Conservation (phyloP, 2,113 vertebrate genomes). For the Cervus canadensis region DNA sequence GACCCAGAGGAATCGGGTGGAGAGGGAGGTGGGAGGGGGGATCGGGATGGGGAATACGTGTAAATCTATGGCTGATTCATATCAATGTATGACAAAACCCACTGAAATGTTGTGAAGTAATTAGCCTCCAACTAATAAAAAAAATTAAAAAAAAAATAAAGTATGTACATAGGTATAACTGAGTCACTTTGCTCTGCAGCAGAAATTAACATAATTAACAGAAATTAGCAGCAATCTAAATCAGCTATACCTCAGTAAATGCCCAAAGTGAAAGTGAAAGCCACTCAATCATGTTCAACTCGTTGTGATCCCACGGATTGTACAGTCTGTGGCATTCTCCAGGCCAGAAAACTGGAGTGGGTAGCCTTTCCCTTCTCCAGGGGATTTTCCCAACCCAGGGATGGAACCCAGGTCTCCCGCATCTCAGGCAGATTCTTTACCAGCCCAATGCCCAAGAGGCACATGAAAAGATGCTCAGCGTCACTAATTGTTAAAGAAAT, state of each 20-base stretch:
- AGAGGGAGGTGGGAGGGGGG: too few relatives aligned
- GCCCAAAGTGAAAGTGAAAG: not conserved
- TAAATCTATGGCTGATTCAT: too few relatives aligned
- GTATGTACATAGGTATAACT: too few relatives aligned
- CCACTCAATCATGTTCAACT: accelerated
- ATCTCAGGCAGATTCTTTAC: not conserved
- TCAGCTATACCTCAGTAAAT: not conserved
- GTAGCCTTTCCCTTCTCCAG: not conserved
- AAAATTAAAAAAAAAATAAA: too few relatives aligned
- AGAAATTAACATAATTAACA: not conserved
- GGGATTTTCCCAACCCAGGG: not conserved
- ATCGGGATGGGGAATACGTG: too few relatives aligned
- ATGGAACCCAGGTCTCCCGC: accelerated
- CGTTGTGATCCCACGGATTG: accelerated
- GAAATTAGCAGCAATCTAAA: not conserved
- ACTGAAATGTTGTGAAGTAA: too few relatives aligned
- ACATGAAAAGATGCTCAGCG: not conserved
- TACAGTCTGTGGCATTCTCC: not conserved
- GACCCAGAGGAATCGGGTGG: too few relatives aligned
- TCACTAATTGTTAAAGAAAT: not conserved
- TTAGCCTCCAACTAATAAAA: too few relatives aligned
- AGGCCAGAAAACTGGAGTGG: not conserved
- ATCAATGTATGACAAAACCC: too few relatives aligned
- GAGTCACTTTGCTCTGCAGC: not conserved
- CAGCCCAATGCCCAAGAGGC: not conserved